phyloP scores from a whole-genome alignment of 1,140 invertebrate species.

The Ylistrum balloti region DNA sequence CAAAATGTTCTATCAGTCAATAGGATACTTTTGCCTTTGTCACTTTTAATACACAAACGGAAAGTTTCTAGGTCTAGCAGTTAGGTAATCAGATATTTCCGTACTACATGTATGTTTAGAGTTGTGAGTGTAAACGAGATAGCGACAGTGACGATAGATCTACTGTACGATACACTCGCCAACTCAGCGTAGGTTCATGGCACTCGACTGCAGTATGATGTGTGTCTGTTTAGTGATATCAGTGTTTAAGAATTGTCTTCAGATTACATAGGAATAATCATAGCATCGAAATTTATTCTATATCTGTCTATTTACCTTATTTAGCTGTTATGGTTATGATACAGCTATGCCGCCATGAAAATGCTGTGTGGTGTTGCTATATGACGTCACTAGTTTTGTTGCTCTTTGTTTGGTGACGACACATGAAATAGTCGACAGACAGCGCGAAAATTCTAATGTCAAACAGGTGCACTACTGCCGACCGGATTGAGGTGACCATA shows the following conservation, averaged over 20 bases:
- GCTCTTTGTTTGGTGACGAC: constrained; percentile 44
- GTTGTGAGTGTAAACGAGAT: neutral
- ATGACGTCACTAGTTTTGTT: constrained; percentile 63
- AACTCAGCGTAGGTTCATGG: neutral
- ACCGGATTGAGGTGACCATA: too few relatives aligned
- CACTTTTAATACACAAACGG: too few relatives aligned
- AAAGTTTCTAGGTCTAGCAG: too few relatives aligned
- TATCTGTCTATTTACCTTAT: constrained; percentile 49
- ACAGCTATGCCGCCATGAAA: constrained; percentile 50
- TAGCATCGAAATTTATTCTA: constrained; percentile 42
- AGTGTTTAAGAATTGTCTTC: constrained; percentile 9
- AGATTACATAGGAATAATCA: too few relatives aligned
- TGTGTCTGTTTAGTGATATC: too few relatives aligned
- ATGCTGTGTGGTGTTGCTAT: constrained; percentile 65
- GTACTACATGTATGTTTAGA: too few relatives aligned
- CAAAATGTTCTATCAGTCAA: too few relatives aligned
- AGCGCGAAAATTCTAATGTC: constrained; percentile 21
- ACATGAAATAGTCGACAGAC: neutral
- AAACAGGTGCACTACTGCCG: constrained; percentile 22
- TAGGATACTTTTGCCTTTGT: too few relatives aligned
- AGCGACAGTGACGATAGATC: neutral
- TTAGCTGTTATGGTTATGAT: constrained; percentile 54
- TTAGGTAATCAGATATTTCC: too few relatives aligned
- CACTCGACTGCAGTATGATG: neutral
- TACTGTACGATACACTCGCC: neutral